Base-by-base conservation (phyloP, 1,140 invertebrate species). In the Gryllus bimaculatus region DNA sequence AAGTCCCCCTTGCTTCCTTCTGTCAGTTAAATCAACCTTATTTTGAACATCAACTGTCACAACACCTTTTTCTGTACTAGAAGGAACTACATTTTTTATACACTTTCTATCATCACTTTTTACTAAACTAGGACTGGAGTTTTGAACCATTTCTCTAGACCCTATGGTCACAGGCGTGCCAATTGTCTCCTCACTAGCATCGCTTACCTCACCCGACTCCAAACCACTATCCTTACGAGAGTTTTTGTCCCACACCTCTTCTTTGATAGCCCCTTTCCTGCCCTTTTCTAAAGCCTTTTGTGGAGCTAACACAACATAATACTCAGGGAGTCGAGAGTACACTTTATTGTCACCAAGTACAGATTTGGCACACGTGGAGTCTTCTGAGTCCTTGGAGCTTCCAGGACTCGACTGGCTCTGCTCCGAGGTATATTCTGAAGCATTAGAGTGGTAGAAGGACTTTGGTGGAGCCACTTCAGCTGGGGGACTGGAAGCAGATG, bases 171-270 rank as follows among this genome's bases (percentile, higher is more conserved):
- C 54, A 77, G 76, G 76, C 8, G 76, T 48, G n/a, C 39, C 47
- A 8, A n/a, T 66, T 15, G 78, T 82, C 78, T 86, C 84, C 78
- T 86, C 85, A 78, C 82, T 85, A 6, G 83, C 83, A 82, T 86
- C 85, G 82, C 83, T 87, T 3, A 85, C 83, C 75, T 88, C 85
- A 13, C 83, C 85, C 7, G 85, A 87, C 79, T 88, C 85, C 21
- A 87, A 81, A 12, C 84, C 85, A 82, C 83, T 86, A 79, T 88
- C 85, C 79, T 88, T 87, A 77, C 83, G 87, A 8, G 84, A 84
- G 73, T 82, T 83, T 74, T 75, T 83, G 76, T 86, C 83, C 75
- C 80, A 82, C 66, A 78, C 74, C 54, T 81, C 79, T 78, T 82
- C 66, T 20, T 81, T 81, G 21, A 77, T 73, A 79, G 47, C 48